Percentiles rank a stretch among this genome's conserved stretches.
Evolutionary conservation across 1,140 invertebrate species (phyloP).

Genomic region (Thaumetopoea pityocampa): DNA sequence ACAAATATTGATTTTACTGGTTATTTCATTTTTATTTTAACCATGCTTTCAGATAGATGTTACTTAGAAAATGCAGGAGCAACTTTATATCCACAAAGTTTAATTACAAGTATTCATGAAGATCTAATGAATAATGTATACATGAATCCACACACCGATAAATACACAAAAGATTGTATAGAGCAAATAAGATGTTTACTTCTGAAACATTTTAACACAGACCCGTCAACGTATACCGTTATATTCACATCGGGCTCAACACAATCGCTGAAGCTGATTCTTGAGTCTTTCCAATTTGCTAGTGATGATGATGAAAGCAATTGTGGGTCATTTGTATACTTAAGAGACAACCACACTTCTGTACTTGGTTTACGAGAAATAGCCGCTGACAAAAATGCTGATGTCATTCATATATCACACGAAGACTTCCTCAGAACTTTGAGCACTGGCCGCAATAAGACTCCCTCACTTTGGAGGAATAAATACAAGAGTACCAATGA

Average conservation of each 20-base stretch:
- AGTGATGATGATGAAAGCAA: conserved; percentile 27
- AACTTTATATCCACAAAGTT: conserved; percentile 86
- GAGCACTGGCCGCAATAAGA: conserved; percentile 27
- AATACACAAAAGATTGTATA: conserved; percentile 85
- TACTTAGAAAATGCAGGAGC: conserved; percentile 96
- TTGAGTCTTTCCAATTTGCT: conserved; percentile 86
- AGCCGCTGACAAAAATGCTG: conserved; percentile 65
- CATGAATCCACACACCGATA: conserved; percentile 93
- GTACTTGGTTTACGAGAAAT: conserved; percentile 93
- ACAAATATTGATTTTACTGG: conserved; percentile 4
- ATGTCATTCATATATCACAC: conserved; percentile 75
- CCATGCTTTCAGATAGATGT: conserved; percentile 79
- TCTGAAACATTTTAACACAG: conserved; percentile 90
- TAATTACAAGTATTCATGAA: conserved; percentile 81
- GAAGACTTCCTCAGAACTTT: conserved; percentile 71
- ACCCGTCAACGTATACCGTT: conserved; percentile 86
- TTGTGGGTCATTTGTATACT: conserved; percentile 85
- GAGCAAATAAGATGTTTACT: conserved; percentile 89
- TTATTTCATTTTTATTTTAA: conserved; percentile 13
- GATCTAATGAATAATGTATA: conserved; percentile 85
- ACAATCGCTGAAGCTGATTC: conserved; percentile 87
- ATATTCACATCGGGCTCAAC: conserved; percentile 96
- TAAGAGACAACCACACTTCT: conserved; percentile 96
- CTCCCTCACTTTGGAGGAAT: conserved; percentile 15
- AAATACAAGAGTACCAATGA: conserved; percentile 22